Evolutionary conservation across 2,888 invertebrate genomes (phyloP), one percentile per base, ranked within the genome.

Genomic region (Onchidella celtica): DNA sequence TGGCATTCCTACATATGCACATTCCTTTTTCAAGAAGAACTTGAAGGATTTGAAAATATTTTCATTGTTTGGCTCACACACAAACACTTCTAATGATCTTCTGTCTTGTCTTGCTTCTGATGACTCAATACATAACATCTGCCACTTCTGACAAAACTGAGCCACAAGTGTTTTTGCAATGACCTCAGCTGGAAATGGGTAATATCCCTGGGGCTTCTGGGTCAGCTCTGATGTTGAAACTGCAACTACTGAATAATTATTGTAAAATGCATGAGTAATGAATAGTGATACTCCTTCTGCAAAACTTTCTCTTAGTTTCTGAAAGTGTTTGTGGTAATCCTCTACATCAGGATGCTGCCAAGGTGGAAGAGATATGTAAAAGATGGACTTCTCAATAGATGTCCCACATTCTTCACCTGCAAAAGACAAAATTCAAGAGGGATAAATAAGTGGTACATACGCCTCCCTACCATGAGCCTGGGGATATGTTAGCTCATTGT

Each of bases 161-260:
- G n/a, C n/a, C 6, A 32, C 14, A 29, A 75, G 4, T 9, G 17
- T 55, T 47, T 40, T 47, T 75, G 75, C 75, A 47, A 75, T 65
- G 17, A 65, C 75, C 40, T n/a, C 32, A 65, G 65, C 38, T 47
- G 75, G 75, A 47, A 75, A 63, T 29, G 75, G 75, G 6, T 40
- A 11, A n/a, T n/a, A n/a, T 24, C 61, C 38, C 34, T 2, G 4
- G 29, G 14, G 6, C 21, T 38, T 29, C 2, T 29, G 32, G 36
- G 57, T 34, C 11, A 34, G n/a, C 29, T 29, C 9, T 34, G n/a
- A n/a, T n/a, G 57, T 77, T 32, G 77, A 77, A 34, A 77, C 34
- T 29, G 57, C 77, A 6, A 77, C 24, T n/a, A 17, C 21, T 14
- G 14, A 27, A 2, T 3, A 3, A 24, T 55, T 55, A 2, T 57